Conservation (phyloP, 2,888 invertebrate genomes). For the Crepidodera aurea region DNA sequence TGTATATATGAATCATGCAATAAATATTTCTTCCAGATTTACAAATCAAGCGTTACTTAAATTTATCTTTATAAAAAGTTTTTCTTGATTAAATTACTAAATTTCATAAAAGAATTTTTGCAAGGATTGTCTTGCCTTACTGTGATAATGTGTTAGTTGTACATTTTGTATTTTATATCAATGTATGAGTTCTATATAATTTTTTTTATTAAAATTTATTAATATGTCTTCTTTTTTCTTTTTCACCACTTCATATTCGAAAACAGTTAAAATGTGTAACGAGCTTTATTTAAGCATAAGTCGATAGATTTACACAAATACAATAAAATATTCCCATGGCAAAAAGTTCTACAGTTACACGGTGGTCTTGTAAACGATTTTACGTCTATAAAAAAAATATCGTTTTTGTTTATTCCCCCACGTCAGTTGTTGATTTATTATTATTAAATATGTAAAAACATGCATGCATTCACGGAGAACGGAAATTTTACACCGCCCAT, state of each 20-base stretch:
- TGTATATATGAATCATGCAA: not conserved
- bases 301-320: too few relatives aligned
- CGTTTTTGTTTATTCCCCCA: too few relatives aligned
- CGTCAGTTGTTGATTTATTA: too few relatives aligned
- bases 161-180: conserved; percentile 48
- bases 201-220: conserved; percentile 27
- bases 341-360: too few relatives aligned
- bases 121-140: conserved; percentile 46
- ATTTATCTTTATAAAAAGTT: conserved; percentile 8
- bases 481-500: too few relatives aligned
- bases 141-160: conserved; percentile 52
- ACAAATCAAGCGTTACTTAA: conserved; percentile 13
- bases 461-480: too few relatives aligned
- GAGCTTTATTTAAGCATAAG: too few relatives aligned
- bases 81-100: conserved; percentile 2
- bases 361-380: too few relatives aligned
- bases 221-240: not conserved
- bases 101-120: conserved; percentile 24
- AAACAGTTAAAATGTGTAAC: too few relatives aligned
- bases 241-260: not conserved
- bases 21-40: conserved; percentile 1
- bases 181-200: conserved; percentile 25
- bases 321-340: too few relatives aligned
- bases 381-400: too few relatives aligned
- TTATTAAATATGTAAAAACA: too few relatives aligned